Evolutionary conservation across 2,797 vertebrate genomes (phyloP).

Genomic region (Xenentodon cancila): DNA sequence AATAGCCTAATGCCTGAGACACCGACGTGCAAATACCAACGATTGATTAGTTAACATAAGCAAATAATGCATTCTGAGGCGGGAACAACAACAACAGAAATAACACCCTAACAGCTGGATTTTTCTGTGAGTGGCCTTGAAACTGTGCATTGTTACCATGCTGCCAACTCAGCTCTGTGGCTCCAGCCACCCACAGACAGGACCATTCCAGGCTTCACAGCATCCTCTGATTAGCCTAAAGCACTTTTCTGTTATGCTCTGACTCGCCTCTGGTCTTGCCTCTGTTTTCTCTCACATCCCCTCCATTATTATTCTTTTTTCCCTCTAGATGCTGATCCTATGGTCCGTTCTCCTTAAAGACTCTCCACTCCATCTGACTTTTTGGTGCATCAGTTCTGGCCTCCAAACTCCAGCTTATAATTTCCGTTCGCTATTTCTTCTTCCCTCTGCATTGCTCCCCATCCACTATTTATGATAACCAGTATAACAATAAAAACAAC

Average conservation of each 20-base stretch:
- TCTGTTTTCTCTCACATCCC: slow-evolving; percentile 50
- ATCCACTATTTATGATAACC: slow-evolving; percentile 25
- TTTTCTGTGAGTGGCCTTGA: slow-evolving; percentile 31
- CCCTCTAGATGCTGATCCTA: slow-evolving; percentile 31
- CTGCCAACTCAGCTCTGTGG: slow-evolving; percentile 58
- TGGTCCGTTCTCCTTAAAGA: slow-evolving; percentile 24
- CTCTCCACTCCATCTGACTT: slow-evolving; percentile 25
- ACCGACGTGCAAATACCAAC: slow-evolving; percentile 37
- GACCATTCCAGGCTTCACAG: slow-evolving; percentile 35
- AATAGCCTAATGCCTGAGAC: slow-evolving; percentile 36
- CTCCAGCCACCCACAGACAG: slow-evolving; percentile 39
- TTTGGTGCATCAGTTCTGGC: slow-evolving; percentile 47
- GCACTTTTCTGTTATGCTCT: slow-evolving; percentile 51
- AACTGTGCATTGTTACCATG: slow-evolving; percentile 49
- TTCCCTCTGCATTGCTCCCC: slow-evolving; percentile 19
- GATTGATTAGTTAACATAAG: slow-evolving; percentile 60
- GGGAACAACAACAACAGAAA: slow-evolving; percentile 19
- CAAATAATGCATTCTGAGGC: slow-evolving; percentile 28
- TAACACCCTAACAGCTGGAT: slow-evolving; percentile 6
- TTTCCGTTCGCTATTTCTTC: slow-evolving; percentile 39
- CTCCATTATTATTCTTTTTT: slow-evolving; percentile 43
- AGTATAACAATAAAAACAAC: slow-evolving; percentile 36
- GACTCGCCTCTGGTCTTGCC: slow-evolving; percentile 40
- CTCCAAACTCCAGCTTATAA: slow-evolving; percentile 56
- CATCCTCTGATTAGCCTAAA: slow-evolving; percentile 56